phyloP scores from a whole-genome alignment of 1,140 invertebrate genomes.

The Brachionus paranguensis region DNA sequence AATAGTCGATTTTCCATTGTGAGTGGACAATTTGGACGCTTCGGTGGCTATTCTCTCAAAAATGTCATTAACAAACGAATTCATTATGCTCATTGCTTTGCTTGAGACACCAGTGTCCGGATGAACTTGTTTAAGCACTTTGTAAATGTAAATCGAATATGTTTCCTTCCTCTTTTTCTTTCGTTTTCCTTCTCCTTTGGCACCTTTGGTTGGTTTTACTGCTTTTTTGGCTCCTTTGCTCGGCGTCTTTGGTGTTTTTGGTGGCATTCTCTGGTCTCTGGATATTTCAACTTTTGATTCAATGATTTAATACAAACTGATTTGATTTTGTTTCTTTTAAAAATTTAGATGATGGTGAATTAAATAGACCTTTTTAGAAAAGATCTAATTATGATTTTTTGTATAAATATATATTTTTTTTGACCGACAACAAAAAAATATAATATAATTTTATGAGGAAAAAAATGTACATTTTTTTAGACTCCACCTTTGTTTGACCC shows the following conservation, averaged over 20 bases:
- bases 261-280: background rate
- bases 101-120: slow-evolving; percentile 58
- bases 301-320: background rate
- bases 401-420: too few relatives aligned
- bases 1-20: slow-evolving; percentile 65
- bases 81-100: slow-evolving; percentile 65
- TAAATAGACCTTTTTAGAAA: slow-evolving; percentile 50
- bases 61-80: slow-evolving; percentile 65
- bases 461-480: too few relatives aligned
- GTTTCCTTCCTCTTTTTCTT: slow-evolving; percentile 24
- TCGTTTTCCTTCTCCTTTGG: slow-evolving; percentile 25
- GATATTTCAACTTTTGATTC: background rate
- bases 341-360: slow-evolving; percentile 59
- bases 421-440: too few relatives aligned
- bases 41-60: slow-evolving; percentile 67
- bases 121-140: slow-evolving; percentile 56
- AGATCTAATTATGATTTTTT: slow-evolving; percentile 54
- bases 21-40: slow-evolving; percentile 64
- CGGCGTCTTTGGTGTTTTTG: background rate
- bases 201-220: background rate
- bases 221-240: slow-evolving; percentile 39
- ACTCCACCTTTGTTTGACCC: too few relatives aligned
- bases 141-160: slow-evolving; percentile 46
- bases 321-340: too few relatives aligned
- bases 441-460: too few relatives aligned